phyloP scores from a whole-genome alignment of 2,888 invertebrate species.

The Watsonalla cultraria region DNA sequence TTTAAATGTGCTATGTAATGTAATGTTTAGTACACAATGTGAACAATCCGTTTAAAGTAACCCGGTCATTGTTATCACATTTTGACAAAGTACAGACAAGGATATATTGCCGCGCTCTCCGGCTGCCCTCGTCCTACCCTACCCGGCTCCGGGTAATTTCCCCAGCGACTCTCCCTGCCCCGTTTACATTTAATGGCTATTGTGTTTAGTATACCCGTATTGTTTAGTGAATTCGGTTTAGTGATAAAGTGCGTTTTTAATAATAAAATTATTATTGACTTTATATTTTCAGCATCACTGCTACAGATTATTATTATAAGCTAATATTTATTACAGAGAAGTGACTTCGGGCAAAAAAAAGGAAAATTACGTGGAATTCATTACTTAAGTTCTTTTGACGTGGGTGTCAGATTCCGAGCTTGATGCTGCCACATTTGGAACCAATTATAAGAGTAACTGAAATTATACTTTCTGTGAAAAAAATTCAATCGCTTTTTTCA shows the following conservation, averaged over 20 bases:
- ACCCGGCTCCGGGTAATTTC: slow-evolving; percentile 40
- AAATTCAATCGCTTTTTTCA: too few species aligned
- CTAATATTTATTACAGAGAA: too few species aligned
- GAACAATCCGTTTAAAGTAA: background rate
- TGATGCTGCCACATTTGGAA: too few species aligned
- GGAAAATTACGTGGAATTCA: too few species aligned
- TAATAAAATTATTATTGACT: too few species aligned
- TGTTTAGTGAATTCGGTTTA: background rate
- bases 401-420: too few species aligned
- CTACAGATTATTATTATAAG: too few species aligned
- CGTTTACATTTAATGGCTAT: background rate
- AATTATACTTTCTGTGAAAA: background rate
- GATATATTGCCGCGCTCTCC: slow-evolving; percentile 36
- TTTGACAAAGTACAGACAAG: slow-evolving; percentile 25
- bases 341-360: too few species aligned
- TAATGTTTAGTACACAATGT: background rate
- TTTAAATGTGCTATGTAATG: too few species aligned
- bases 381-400: too few species aligned
- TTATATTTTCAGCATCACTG: too few species aligned
- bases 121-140: slow-evolving; percentile 5
- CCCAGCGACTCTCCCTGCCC: slow-evolving; percentile 30
- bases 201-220: background rate
- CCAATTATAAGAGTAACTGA: background rate
- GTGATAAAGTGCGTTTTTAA: too few species aligned
- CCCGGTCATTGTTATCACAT: background rate